A percentile compares a stretch with the other conserved stretches of the same genome.
Evolutionary conservation across 2,113 vertebrate genomes (phyloP).

Genomic region (Cavia aperea): DNA sequence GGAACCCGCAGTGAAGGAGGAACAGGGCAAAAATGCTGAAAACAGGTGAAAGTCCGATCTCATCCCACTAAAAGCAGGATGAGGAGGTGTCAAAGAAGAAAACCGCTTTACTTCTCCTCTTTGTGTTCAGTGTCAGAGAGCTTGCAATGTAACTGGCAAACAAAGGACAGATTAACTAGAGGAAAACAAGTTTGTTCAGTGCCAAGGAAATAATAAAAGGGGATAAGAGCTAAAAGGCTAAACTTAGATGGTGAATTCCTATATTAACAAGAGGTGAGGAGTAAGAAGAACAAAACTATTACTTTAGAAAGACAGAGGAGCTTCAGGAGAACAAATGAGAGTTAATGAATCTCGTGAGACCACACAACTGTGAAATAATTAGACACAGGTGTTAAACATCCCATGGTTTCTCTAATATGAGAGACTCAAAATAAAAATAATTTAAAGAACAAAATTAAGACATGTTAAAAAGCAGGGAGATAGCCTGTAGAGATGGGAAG

Average conservation of each 20-base stretch:
- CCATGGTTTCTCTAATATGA: neutral
- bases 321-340: neutral
- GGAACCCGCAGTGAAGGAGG: accelerated
- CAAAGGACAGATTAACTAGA: neutral
- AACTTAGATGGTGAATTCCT: neutral
- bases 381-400: neutral
- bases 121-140: too few species aligned
- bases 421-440: neutral
- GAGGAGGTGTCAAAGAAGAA: too few species aligned
- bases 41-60: neutral
- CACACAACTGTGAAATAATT: neutral
- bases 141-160: neutral
- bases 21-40: neutral
- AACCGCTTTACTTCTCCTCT: neutral
- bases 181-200: neutral
- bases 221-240: neutral
- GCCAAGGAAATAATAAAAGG: neutral
- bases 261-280: neutral
- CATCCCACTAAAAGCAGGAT: neutral
- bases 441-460: neutral
- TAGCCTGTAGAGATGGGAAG: neutral
- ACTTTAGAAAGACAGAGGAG: neutral
- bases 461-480: neutral
- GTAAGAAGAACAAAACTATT: neutral
- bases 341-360: neutral